Conservation (phyloP, 2,888 invertebrate species). For the Agriopis aurantiaria region DNA sequence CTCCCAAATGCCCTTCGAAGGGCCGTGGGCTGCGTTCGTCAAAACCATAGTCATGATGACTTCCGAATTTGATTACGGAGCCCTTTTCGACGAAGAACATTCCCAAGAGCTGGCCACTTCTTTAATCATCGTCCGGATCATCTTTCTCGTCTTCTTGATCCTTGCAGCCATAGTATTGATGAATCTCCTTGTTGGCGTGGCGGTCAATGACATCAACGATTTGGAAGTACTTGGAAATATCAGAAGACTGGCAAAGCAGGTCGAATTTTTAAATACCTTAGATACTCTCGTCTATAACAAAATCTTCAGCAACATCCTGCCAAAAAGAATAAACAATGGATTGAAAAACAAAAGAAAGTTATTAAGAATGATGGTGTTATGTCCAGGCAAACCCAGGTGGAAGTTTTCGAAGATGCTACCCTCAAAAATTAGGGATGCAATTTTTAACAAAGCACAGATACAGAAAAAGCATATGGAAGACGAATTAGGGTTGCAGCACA, state of each 20-base stretch:
- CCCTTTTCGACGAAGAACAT: slow-evolving; percentile 79
- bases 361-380: slow-evolving; percentile 61
- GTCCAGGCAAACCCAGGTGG: slow-evolving; percentile 75
- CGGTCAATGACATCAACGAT: slow-evolving; percentile 86
- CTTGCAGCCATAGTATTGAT: slow-evolving; percentile 86
- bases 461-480: slow-evolving; percentile 74
- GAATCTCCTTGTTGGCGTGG: slow-evolving; percentile 87
- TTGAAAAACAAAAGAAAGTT: slow-evolving; percentile 75
- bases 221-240: slow-evolving; percentile 86
- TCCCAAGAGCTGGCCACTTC: slow-evolving; percentile 71
- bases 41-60: slow-evolving; percentile 88
- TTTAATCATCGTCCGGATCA: slow-evolving; percentile 75
- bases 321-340: slow-evolving; percentile 63
- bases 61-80: slow-evolving; percentile 85
- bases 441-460: slow-evolving; percentile 73
- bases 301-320: slow-evolving; percentile 70
- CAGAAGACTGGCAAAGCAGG: slow-evolving; percentile 84
- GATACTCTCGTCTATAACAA: slow-evolving; percentile 83
- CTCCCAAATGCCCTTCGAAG: slow-evolving; percentile 79
- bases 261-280: slow-evolving; percentile 81
- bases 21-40: slow-evolving; percentile 82
- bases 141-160: slow-evolving; percentile 84
- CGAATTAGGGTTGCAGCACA: slow-evolving; percentile 65
- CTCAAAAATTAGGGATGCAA: slow-evolving; percentile 69
- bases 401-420: slow-evolving; percentile 67